A percentile compares a stretch with the other conserved stretches of the same genome.
Conservation (phyloP, 2,888 invertebrate genomes). For the Muschampia plurimacula region DNA sequence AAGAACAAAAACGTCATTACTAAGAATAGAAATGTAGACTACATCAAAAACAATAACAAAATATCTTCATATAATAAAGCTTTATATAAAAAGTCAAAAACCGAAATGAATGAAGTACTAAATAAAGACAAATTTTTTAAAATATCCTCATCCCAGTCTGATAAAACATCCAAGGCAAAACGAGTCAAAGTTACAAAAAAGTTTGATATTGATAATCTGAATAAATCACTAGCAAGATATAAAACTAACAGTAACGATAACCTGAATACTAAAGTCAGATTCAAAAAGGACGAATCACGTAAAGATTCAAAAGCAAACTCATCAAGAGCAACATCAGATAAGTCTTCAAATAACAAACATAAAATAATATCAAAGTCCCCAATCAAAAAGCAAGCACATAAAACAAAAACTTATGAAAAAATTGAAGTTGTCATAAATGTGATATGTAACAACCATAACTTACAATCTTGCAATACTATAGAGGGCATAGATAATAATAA, state of each 20-base stretch:
- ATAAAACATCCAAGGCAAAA: background rate
- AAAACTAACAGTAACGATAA: background rate
- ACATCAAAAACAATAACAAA: background rate
- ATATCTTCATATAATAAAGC: no score
- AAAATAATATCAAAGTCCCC: conserved; percentile 18
- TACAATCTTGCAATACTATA: conserved; percentile 42
- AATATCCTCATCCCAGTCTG: background rate
- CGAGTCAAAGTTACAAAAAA: background rate
- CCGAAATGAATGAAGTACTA: background rate
- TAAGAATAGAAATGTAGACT: background rate
- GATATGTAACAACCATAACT: conserved; percentile 47
- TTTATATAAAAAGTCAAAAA: background rate
- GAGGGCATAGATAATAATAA: conserved; percentile 42
- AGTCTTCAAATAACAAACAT: background rate
- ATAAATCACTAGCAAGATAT: conserved; percentile 5
- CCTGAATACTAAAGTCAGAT: background rate
- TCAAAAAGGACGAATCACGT: background rate
- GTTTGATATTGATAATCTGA: conserved; percentile 9
- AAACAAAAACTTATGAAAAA: conserved; percentile 47
- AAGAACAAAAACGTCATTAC: background rate
- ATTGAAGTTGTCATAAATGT: conserved; percentile 63
- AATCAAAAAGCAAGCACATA: conserved; percentile 21
- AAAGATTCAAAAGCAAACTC: background rate
- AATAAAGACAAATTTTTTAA: background rate
- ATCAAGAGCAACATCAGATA: background rate